Evolutionary conservation across 2,113 vertebrate species (phyloP).

Genomic region (Lota lota): DNA sequence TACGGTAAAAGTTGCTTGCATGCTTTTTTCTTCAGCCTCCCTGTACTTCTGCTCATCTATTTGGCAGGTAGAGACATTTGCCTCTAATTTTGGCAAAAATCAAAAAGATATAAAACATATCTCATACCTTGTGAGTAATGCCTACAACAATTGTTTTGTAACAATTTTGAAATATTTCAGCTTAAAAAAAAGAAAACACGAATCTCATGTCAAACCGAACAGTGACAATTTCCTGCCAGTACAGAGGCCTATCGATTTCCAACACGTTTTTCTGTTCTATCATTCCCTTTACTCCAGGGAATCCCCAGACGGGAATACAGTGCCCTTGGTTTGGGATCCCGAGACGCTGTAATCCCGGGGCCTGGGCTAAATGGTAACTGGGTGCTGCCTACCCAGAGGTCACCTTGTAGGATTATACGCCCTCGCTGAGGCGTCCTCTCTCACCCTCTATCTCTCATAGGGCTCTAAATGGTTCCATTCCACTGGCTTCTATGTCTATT

Average conservation of each 20-base stretch:
- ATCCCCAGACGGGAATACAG: constrained; percentile 23
- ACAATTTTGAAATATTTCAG: too few relatives aligned
- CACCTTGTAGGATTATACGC: constrained; percentile 54
- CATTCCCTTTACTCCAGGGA: constrained; percentile 34
- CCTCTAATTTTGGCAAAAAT: constrained; percentile 15
- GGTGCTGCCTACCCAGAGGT: constrained; percentile 51
- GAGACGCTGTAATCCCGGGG: constrained; percentile 45
- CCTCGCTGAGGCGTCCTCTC: neutral
- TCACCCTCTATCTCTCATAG: constrained; percentile 48
- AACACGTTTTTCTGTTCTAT: constrained; percentile 15
- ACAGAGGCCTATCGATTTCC: constrained; percentile 17
- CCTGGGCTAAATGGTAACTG: constrained; percentile 42
- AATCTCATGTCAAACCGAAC: too few relatives aligned
- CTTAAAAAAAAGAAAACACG: too few relatives aligned
- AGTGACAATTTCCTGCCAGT: too few relatives aligned
- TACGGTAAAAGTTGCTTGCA: too few relatives aligned
- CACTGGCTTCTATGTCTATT: constrained; percentile 47
- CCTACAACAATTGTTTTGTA: too few relatives aligned
- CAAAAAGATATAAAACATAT: too few relatives aligned
- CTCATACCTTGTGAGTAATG: too few relatives aligned
- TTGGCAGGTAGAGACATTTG: too few relatives aligned
- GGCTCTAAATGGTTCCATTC: constrained; percentile 51
- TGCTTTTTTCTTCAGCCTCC: too few relatives aligned
- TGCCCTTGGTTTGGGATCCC: neutral
- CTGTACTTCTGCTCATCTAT: too few relatives aligned